Conservation (phyloP, 2,888 invertebrate species). For the Escarpia spicata region DNA sequence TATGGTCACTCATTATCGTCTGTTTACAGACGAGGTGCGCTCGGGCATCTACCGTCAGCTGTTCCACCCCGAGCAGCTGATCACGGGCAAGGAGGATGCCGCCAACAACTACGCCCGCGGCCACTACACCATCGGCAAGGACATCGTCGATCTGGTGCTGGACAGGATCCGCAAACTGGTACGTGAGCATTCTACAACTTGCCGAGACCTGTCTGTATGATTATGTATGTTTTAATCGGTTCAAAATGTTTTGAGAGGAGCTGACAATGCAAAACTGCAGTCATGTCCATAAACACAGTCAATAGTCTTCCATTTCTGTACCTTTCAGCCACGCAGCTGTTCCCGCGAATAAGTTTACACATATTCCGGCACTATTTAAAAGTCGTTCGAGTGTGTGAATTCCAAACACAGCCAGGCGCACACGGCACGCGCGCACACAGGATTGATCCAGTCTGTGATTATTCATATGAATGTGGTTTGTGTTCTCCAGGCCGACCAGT, state of each 20-base stretch:
- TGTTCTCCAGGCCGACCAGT: slow-evolving; percentile 75
- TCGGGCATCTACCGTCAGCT: slow-evolving; percentile 42
- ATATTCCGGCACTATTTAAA: too few relatives aligned
- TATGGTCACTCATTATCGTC: not conserved
- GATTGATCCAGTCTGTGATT: not conserved
- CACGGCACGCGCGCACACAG: too few relatives aligned
- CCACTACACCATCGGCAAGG: slow-evolving; percentile 90
- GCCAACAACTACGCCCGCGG: slow-evolving; percentile 76
- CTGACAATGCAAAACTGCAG: too few relatives aligned
- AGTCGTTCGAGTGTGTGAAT: too few relatives aligned
- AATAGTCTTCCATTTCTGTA: too few relatives aligned
- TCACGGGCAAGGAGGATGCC: slow-evolving; percentile 96
- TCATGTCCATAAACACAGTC: too few relatives aligned
- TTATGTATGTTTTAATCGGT: too few relatives aligned
- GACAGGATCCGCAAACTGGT: slow-evolving; percentile 75
- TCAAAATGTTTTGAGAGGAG: too few relatives aligned
- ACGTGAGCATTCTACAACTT: not conserved
- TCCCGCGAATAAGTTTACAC: too few relatives aligned
- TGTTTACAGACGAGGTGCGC: slow-evolving; percentile 38
- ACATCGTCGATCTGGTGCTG: slow-evolving; percentile 78
- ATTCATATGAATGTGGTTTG: not conserved
- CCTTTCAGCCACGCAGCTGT: too few relatives aligned
- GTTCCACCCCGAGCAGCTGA: slow-evolving; percentile 77
- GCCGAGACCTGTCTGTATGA: not conserved
- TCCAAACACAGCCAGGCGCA: too few relatives aligned